Base-by-base conservation (phyloP, 30 jellyfish, hydroid and myxozoan genomes). In the Pelagia noctiluca region DNA sequence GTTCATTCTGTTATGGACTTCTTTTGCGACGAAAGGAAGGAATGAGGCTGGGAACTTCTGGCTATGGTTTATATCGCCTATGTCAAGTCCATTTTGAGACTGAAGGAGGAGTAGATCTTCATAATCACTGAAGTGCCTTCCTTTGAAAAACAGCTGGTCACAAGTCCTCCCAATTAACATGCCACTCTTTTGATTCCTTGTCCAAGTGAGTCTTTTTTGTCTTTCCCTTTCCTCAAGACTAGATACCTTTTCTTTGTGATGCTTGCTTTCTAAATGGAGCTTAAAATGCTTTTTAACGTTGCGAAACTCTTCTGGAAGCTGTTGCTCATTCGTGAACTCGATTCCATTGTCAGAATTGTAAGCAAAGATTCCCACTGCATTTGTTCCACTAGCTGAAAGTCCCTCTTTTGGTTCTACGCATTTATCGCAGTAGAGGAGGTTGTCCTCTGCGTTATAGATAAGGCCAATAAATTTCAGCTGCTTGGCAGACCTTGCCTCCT, bases 21-120 rank as follows among this genome's bases (percentile, higher is more conserved):
- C 84, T 2, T 47, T 37, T n/a, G 76, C 37, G 36, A 72, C 84
- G 42, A 10, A 48, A 8, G 72, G 78, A 2, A 37, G 35, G 26
- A 72, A 35, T n/a, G 32, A 18, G 3, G 84, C 16, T n/a, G 84
- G 84, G 35, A 76, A 76, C 12, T 25, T 22, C 22, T 53, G 26
- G 16, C 78, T 34, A 35, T 52, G 88, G 42, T 76, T 30, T 12
- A 76, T 30, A 18, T 76, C 80, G 1, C 88, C 88, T 11, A 76
- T 80, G 28, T 52, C 77, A 22, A 57, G 19, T 10, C 67, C 67
- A 49, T 25, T 57, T 36, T n/a, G 47, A 8, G 24, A 24, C 11
- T 16, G 61, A 31, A 76, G 60, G 38, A 2, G 12, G 25, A 50
- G 8, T 29, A 35, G 26, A 52, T 76, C 80, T 24, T 36, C 60